Evolutionary conservation across 2,113 vertebrate species (phyloP).

Genomic region (Ophthalmotilapia sp.): DNA sequence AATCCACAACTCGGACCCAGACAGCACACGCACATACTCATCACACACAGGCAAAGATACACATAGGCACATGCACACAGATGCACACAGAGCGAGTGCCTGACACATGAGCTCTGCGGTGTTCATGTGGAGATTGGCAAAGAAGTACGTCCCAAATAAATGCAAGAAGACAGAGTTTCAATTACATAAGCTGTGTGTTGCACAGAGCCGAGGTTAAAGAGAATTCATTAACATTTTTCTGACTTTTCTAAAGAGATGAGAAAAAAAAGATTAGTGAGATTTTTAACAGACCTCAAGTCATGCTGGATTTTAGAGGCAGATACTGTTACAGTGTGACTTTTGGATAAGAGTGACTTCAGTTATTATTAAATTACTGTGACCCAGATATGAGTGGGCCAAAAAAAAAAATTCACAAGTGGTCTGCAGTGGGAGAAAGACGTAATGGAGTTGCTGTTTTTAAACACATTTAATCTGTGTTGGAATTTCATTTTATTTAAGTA

Average conservation of each 20-base stretch:
- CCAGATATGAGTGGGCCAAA: background rate
- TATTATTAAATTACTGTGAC: background rate
- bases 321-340: background rate
- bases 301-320: background rate
- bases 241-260: background rate
- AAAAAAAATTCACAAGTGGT: background rate
- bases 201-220: background rate
- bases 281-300: background rate
- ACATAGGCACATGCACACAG: background rate
- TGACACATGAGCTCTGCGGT: slow-evolving; percentile 14
- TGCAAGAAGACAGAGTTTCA: background rate
- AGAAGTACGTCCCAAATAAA: background rate
- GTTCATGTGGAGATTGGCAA: slow-evolving; percentile 3
- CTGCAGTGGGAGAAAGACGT: background rate
- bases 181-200: background rate
- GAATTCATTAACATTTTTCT: background rate
- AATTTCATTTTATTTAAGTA: background rate
- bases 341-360: background rate
- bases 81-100: background rate
- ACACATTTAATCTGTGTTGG: background rate
- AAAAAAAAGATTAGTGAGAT: background rate
- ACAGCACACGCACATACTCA: slow-evolving; percentile 1
- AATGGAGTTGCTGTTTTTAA: background rate
- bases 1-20: slow-evolving; percentile 53
- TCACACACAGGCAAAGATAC: background rate